Conservation (phyloP, 2,797 vertebrate genomes). For the Sylvia borin region DNA sequence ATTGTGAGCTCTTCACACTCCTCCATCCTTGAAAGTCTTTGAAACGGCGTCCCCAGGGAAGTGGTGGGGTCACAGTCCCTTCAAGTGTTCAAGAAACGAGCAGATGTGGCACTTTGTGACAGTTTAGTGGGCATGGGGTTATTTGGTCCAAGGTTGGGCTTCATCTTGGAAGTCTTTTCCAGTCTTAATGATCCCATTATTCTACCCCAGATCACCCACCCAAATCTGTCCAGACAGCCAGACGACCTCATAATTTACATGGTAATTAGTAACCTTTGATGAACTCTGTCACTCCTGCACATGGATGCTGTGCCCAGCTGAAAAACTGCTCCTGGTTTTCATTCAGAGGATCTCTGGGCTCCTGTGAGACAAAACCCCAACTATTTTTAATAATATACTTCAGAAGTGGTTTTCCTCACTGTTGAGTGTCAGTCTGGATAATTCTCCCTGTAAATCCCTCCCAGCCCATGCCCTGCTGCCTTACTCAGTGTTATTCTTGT, state of each 20-base stretch:
- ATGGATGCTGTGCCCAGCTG: not conserved
- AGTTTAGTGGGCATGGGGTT: not conserved
- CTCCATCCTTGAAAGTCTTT: not conserved
- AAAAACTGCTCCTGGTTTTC: not conserved
- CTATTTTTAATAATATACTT: not conserved
- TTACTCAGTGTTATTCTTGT: not conserved
- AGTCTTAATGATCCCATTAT: not conserved
- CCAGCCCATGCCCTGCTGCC: not conserved
- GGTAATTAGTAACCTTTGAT: slow-evolving; percentile 7
- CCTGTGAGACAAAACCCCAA: not conserved
- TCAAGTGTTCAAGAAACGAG: not conserved
- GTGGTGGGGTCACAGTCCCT: not conserved
- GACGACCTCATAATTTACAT: not conserved
- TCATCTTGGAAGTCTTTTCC: not conserved
- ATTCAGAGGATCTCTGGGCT: not conserved
- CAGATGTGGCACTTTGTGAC: not conserved
- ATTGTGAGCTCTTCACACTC: not conserved
- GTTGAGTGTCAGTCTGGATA: not conserved
- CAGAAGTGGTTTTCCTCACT: not conserved
- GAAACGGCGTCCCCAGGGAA: not conserved
- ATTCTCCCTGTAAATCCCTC: not conserved
- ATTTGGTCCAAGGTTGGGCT: rapidly evolving
- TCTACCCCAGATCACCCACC: not conserved
- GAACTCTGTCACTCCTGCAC: not conserved
- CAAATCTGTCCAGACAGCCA: not conserved